phyloP scores from a whole-genome alignment of 2,888 invertebrate species.

The Sericinus montela region DNA sequence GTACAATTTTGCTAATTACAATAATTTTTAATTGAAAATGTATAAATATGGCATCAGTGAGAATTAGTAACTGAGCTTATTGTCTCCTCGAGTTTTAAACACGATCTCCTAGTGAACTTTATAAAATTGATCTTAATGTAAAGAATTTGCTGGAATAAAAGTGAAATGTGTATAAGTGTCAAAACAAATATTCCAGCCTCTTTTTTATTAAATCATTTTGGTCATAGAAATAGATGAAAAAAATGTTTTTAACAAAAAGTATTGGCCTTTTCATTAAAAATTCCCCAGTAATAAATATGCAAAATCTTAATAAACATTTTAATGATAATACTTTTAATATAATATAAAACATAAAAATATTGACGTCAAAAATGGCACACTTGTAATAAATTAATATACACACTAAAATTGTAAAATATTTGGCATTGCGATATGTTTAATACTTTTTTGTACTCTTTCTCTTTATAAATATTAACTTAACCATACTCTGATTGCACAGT shows the following conservation, averaged over 20 bases:
- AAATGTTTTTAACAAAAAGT: slow-evolving; percentile 58
- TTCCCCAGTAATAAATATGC: slow-evolving; percentile 30
- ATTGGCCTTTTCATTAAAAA: slow-evolving; percentile 34
- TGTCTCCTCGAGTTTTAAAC: slow-evolving; percentile 51
- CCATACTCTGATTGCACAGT: slow-evolving; percentile 96
- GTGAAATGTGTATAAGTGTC: slow-evolving; percentile 25
- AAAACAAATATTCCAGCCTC: slow-evolving; percentile 34
- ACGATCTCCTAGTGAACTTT: slow-evolving; percentile 72
- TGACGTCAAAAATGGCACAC: slow-evolving; percentile 55
- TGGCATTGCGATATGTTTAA: slow-evolving; percentile 69
- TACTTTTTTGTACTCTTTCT: slow-evolving; percentile 43
- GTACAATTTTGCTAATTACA: slow-evolving; percentile 36
- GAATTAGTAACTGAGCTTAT: slow-evolving; percentile 50
- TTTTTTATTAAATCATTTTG: slow-evolving; percentile 57
- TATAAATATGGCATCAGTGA: slow-evolving; percentile 26
- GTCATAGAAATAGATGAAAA: slow-evolving; percentile 68
- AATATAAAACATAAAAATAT: slow-evolving; percentile 31
- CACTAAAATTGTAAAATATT: slow-evolving; percentile 43
- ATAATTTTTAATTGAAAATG: slow-evolving; percentile 34
- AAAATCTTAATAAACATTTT: slow-evolving; percentile 35
- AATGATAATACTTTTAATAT: not conserved
- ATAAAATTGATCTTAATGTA: slow-evolving; percentile 53
- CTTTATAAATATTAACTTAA: slow-evolving; percentile 45
- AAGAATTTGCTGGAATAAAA: slow-evolving; percentile 51
- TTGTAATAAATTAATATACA: slow-evolving; percentile 33